Percentiles rank a stretch among this genome's conserved stretches.
Conservation (phyloP, 2,797 vertebrate species). For the Sebastes nivosus region DNA sequence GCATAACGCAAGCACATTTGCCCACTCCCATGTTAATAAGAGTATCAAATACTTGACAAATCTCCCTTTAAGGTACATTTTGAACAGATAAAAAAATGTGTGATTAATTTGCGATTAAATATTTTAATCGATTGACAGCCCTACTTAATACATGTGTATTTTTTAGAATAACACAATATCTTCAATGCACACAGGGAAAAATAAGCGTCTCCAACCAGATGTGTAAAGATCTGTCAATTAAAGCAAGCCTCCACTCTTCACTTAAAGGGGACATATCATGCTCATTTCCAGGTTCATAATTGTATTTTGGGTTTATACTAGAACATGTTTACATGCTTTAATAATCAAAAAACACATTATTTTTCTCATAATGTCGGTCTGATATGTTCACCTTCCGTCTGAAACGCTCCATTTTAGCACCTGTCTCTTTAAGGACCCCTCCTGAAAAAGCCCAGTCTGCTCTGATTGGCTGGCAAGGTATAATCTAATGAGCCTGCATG, state of each 20-base stretch:
- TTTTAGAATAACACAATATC: neutral
- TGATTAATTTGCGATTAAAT: too few relatives aligned
- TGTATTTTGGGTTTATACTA: neutral
- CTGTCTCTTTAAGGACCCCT: neutral
- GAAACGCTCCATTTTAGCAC: neutral
- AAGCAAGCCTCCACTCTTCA: neutral
- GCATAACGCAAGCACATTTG: too few relatives aligned
- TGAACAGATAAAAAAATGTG: too few relatives aligned
- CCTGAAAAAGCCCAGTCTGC: neutral
- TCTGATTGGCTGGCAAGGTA: neutral
- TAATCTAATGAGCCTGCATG: neutral
- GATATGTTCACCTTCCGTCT: neutral
- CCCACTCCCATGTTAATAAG: too few relatives aligned
- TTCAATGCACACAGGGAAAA: neutral
- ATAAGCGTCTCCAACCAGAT: neutral
- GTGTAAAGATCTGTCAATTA: slow-evolving; percentile 3
- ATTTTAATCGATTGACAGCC: too few relatives aligned
- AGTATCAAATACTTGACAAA: too few relatives aligned
- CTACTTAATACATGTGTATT: rapidly evolving
- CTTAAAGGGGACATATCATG: neutral
- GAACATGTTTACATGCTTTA: neutral
- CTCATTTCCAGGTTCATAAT: neutral
- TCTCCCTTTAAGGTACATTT: too few relatives aligned
- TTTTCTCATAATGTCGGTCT: neutral
- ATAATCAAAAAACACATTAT: rapidly evolving